Base-by-base conservation (phyloP, 2,113 vertebrate genomes). In the Anthoscopus minutus region DNA sequence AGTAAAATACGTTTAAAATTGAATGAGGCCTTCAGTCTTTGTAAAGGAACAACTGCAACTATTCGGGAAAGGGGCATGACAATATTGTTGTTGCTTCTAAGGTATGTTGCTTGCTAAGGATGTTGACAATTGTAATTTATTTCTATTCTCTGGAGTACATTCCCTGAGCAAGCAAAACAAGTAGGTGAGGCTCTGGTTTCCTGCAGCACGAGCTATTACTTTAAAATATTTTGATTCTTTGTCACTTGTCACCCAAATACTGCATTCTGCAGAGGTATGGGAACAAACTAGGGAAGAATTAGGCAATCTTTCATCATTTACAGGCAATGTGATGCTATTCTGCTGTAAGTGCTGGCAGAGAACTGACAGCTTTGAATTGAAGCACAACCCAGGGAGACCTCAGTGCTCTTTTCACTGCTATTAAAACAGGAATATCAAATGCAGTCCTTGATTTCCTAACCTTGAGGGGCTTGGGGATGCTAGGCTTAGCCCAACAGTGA, bases 271-370 rank as follows among this genome's bases (percentile, higher is more conserved):
- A 91, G 70, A 61, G 50, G 33, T 42, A 76, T 73, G 78, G 42
- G 81, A 57, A 10, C 2, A 13, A 81, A 72, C 28, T 7, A 16
- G 78, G 27, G 61, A 61, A 79, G 93, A 92, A 92, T 91, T 35
- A 72, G 70, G 77, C 66, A 74, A 87, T 94, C 57, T 69, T 91
- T 94, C 84, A 84, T 84, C 89, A 79, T 87, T 87, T 79, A 67
- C 81, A 81, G 87, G 78, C 80, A 69, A 7, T 1, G 2, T 3
- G 12, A 21, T 0, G 4, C 44, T 74, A 10, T 57, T 81, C 22
- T 65, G 61, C 56, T 69, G 15, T 71, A 53, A 64, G 40, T 37
- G 61, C 77, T 84, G 53, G 56, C 70, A 66, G 35, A 67, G 38
- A 86, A 27, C 69, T 60, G 77, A 64, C 77, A 81, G 73, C 69